These are phyloP conservation scores for Semibalanus balanoides DNA, from an alignment of 1,140 invertebrate species.

Conservation along the genomic window DNA sequence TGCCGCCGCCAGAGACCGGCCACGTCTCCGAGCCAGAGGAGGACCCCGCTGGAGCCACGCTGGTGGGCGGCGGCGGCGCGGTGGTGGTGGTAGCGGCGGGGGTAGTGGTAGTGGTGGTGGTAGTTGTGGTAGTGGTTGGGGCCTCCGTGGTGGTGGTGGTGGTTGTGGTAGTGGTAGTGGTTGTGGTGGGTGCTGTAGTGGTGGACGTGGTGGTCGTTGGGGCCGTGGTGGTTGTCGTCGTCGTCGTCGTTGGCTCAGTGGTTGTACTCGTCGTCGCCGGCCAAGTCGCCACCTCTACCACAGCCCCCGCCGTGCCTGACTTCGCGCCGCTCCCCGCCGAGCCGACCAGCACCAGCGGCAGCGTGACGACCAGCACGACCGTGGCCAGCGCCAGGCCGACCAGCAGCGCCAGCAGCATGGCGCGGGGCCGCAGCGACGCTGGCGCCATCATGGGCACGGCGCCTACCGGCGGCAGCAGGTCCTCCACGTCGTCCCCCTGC, in stretches of 20 bases:
- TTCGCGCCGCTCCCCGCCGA: background rate
- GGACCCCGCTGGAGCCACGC: too few relatives aligned
- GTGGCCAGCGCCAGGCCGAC: background rate
- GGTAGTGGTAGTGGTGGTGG: background rate
- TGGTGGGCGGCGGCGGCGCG: background rate
- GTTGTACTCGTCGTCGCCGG: background rate
- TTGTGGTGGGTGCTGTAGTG: background rate
- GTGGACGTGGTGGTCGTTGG: background rate
- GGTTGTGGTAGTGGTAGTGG: background rate
- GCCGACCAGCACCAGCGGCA: background rate
- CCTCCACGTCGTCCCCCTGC: conserved; percentile 1
- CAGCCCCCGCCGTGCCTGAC: too few relatives aligned
- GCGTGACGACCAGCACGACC: background rate
- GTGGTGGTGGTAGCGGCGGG: background rate
- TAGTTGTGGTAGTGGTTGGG: background rate
- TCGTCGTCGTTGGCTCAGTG: background rate
- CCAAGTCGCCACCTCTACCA: too few relatives aligned
- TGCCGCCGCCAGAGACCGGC: too few relatives aligned
- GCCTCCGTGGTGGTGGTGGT: background rate
- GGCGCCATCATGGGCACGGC: too few relatives aligned
- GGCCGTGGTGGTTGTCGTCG: background rate
- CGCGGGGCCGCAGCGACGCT: too few relatives aligned
- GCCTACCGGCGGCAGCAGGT: conserved; percentile 33
- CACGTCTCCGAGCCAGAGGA: too few relatives aligned
- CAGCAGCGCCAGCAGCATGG: background rate